Percentiles rank a stretch among this genome's conserved stretches.
Evolutionary conservation across 2,797 vertebrate species (phyloP).

Genomic region (Delichon dasypus): DNA sequence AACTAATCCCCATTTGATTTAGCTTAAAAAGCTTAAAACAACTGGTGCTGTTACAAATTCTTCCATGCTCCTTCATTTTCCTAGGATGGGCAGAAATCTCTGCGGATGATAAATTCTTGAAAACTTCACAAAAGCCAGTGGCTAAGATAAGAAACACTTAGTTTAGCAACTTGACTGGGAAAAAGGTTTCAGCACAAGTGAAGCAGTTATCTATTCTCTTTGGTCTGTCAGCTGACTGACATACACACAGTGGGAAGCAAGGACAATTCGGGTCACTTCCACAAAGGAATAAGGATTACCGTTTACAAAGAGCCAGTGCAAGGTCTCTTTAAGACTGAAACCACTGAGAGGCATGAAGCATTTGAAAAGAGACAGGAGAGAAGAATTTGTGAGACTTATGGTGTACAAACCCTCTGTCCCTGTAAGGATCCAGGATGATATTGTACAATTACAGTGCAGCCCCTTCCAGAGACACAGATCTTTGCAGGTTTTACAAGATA

Average conservation of each 20-base stretch:
- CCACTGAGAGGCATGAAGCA: not conserved
- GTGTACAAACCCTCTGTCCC: not conserved
- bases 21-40: not conserved
- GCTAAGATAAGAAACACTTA: not conserved
- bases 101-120: not conserved
- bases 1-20: not conserved
- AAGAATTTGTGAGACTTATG: not conserved
- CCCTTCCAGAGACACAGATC: not conserved
- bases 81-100: not conserved
- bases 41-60: not conserved
- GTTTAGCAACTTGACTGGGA: not conserved
- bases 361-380: not conserved
- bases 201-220: not conserved
- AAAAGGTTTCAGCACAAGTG: not conserved
- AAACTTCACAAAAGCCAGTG: not conserved
- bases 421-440: not conserved
- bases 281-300: not conserved
- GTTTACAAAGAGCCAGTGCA: not conserved
- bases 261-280: not conserved
- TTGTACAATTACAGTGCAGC: not conserved
- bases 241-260: not conserved
- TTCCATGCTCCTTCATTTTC: not conserved
- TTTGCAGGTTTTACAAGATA: not conserved
- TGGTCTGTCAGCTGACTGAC: not conserved
- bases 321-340: not conserved